phyloP scores from a whole-genome alignment of 2,113 vertebrate genomes.

The Sorex fumeus region DNA sequence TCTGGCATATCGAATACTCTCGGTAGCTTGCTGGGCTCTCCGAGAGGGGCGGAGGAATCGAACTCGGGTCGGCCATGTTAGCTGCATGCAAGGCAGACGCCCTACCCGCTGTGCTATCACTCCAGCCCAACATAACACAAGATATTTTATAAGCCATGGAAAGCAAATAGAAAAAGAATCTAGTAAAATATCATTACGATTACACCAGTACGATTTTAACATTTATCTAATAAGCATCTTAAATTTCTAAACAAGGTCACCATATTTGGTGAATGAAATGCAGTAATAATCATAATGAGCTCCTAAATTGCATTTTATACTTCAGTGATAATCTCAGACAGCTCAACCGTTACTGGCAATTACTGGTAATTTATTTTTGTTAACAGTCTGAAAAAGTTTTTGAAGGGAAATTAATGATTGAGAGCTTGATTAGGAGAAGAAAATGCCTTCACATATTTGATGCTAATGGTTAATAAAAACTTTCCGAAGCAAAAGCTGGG shows the following conservation, averaged over 20 bases:
- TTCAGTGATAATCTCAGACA: conserved; percentile 73
- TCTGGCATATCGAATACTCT: too few relatives aligned
- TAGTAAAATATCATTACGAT: conserved; percentile 53
- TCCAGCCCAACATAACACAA: not conserved
- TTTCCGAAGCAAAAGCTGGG: not conserved
- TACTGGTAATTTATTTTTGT: conserved; percentile 78
- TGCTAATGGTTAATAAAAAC: not conserved
- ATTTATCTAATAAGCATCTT: conserved; percentile 76
- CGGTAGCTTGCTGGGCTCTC: too few relatives aligned
- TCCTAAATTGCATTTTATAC: conserved; percentile 82
- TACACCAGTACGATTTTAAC: conserved; percentile 45
- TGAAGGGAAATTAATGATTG: conserved; percentile 66
- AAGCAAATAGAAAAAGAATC: conserved; percentile 44
- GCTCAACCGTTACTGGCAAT: conserved; percentile 74
- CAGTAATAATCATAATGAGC: conserved; percentile 76
- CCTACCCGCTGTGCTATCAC: too few relatives aligned
- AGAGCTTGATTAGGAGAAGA: conserved; percentile 35
- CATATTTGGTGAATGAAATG: conserved; percentile 72
- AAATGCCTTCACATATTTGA: not conserved
- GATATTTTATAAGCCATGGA: not conserved
- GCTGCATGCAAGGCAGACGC: too few relatives aligned
- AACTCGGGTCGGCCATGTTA: too few relatives aligned
- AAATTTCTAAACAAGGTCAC: conserved; percentile 77
- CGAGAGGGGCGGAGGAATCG: too few relatives aligned
- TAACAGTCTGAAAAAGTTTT: conserved; percentile 68